Evolutionary conservation across 2,113 vertebrate species (phyloP), one percentile per base, ranked within the genome.

Genomic region (Otis tarda): DNA sequence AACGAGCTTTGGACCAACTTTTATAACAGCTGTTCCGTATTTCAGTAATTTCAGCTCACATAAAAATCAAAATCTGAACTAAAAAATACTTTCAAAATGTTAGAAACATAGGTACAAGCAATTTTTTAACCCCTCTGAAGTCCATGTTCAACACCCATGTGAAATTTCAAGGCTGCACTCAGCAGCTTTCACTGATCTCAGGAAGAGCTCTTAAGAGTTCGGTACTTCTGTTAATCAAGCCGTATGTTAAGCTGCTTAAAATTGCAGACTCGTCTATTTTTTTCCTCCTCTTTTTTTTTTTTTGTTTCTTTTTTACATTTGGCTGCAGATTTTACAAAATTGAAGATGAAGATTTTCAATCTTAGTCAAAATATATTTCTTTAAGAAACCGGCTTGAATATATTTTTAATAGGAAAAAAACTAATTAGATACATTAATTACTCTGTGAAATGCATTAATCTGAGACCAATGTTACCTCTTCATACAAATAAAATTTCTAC

Each of bases 231-330:
- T 69, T 77, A 88, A 86, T 76, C 22, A 55, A 74, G 27, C 39
- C 68, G n/a, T 57, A 80, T 9, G 7, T 63, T 77, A 80, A 77
- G 41, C 13, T 77, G 22, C 33, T 75, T 83, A 80, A 83, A 87
- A 60, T 9, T 14, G 27, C 17, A 53, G 47, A 35, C 2, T 31
- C 76, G 5, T 31, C 24, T 43, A 43, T 43, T n/a, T 15, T 11
- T 6, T 35, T 10, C n/a, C n/a, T 14, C 2, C 9, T 6, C n/a
- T 5, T 4, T 2, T 3, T 2, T 3, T 21, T 24, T 21, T 56
- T 60, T 43, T 37, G 41, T 35, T 56, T 12, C 13, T 56, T n/a
- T 77, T 63, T 57, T 52, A 69, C 14, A 80, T 68, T 52, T 80
- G 33, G 19, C 14, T 0, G 3, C 33, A 76, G 31, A 90, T 77